phyloP scores from a whole-genome alignment of 2,113 vertebrate genomes.

The Thunnus maccoyii region DNA sequence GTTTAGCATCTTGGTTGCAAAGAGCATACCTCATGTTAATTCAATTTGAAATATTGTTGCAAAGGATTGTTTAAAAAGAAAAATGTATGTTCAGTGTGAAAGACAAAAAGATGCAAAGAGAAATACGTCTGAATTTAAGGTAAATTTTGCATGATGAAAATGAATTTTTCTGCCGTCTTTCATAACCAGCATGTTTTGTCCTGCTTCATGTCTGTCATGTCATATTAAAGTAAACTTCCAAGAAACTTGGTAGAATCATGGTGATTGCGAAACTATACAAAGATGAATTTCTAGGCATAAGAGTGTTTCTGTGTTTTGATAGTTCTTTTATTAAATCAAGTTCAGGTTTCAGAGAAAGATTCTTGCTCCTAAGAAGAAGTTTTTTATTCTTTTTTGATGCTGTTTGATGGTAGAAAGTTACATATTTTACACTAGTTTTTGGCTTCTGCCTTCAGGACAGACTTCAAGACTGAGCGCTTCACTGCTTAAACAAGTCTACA shows the following conservation, averaged over 20 bases:
- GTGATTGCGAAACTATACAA: neutral
- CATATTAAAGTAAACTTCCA: neutral
- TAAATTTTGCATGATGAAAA: neutral
- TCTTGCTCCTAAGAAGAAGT: neutral
- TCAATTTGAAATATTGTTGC: neutral
- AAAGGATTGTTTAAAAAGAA: neutral
- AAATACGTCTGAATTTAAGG: neutral
- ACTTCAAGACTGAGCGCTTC: slow-evolving; percentile 3
- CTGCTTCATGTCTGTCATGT: neutral
- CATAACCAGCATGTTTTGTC: neutral
- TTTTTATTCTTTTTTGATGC: neutral
- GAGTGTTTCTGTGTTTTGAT: neutral
- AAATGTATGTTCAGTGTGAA: neutral
- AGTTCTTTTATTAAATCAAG: neutral
- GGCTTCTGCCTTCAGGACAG: slow-evolving; percentile 7
- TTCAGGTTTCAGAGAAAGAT: slow-evolving; percentile 6
- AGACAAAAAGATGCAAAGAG: neutral
- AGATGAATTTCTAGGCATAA: neutral
- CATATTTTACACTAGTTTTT: slow-evolving; percentile 5
- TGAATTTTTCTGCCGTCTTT: neutral
- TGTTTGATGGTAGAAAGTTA: neutral
- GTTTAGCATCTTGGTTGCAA: neutral
- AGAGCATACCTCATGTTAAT: neutral
- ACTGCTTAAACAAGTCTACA: slow-evolving; percentile 20
- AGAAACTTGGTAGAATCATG: neutral